A percentile compares a stretch with the other conserved stretches of the same genome.
Conservation (phyloP, 1,140 invertebrate species). For the Pseudomyrmex pallidus region DNA sequence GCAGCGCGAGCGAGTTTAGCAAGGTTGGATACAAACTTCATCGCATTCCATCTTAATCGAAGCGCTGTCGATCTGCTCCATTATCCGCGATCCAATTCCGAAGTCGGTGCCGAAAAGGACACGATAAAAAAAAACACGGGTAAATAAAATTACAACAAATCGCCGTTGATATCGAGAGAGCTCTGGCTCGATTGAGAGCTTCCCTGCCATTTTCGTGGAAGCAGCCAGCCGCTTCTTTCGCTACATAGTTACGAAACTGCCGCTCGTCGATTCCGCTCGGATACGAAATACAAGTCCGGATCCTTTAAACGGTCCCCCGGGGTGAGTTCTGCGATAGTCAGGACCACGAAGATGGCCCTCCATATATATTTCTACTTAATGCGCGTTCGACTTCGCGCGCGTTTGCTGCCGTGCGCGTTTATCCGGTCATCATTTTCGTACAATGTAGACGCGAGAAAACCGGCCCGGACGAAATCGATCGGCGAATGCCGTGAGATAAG, state of each 20-base stretch:
- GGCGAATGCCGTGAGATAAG: conserved; percentile 46
- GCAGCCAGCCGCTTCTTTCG: conserved; percentile 21
- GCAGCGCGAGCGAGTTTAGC: conserved; percentile 21
- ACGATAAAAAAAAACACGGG: not conserved
- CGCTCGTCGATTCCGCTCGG: conserved; percentile 39
- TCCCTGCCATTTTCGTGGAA: conserved; percentile 56
- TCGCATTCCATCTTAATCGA: conserved; percentile 47
- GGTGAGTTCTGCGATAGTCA: conserved; percentile 41
- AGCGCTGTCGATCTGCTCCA: conserved; percentile 27
- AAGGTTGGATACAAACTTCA: conserved; percentile 28
- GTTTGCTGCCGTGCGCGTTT: conserved; percentile 14
- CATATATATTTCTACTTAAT: conserved; percentile 57
- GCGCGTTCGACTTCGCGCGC: conserved; percentile 34
- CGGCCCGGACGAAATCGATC: conserved; percentile 19
- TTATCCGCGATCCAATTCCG: conserved; percentile 25
- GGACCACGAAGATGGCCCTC: conserved; percentile 9
- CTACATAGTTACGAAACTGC: conserved; percentile 57
- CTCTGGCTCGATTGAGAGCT: conserved; percentile 37
- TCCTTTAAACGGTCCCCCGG: conserved; percentile 40
- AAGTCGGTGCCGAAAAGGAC: conserved; percentile 30
- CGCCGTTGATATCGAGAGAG: conserved; percentile 32
- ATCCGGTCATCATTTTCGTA: conserved; percentile 48
- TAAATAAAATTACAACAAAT: conserved; percentile 43
- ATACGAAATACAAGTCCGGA: conserved; percentile 40
- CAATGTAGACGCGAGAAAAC: conserved; percentile 48